phyloP scores from a whole-genome alignment of 2,888 invertebrate species.

The Opisthograptis luteolata region DNA sequence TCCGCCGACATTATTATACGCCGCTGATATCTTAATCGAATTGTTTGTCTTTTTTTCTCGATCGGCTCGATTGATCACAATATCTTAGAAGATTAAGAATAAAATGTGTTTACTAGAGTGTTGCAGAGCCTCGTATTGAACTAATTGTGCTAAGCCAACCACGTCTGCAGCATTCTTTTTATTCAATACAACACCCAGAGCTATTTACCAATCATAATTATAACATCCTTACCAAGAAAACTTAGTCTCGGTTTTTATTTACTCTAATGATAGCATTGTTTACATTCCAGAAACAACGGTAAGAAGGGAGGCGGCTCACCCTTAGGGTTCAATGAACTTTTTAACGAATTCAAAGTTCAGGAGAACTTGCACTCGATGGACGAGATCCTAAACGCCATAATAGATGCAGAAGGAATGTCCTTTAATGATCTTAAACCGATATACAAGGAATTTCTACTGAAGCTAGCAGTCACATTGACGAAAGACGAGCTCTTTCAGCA shows the following conservation, averaged over 20 bases:
- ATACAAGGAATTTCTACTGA: constrained; percentile 94
- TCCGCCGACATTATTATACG: constrained; percentile 46
- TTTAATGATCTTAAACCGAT: constrained; percentile 96
- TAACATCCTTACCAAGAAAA: constrained; percentile 30
- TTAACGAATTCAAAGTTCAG: constrained; percentile 94
- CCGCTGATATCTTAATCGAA: constrained; percentile 48
- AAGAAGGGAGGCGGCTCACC: constrained; percentile 90
- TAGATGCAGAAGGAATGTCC: constrained; percentile 96
- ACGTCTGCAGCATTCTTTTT: constrained; percentile 71
- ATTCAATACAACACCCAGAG: constrained; percentile 53
- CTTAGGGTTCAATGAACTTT: constrained; percentile 93
- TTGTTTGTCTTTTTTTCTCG: constrained; percentile 30
- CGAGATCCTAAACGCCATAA: constrained; percentile 94
- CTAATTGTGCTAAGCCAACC: constrained; percentile 72
- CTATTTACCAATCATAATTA: constrained; percentile 31
- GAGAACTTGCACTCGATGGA: constrained; percentile 95
- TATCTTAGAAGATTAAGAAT: constrained; percentile 53
- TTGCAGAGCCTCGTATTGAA: constrained; percentile 68
- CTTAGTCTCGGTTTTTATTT: constrained; percentile 10
- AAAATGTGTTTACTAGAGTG: constrained; percentile 68
- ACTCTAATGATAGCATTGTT: constrained; percentile 15
- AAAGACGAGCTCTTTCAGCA: constrained; percentile 96
- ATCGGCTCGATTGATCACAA: constrained; percentile 19
- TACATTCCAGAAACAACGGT: constrained; percentile 83
- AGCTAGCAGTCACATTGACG: constrained; percentile 94